Evolutionary conservation across 2,888 invertebrate species (phyloP), one percentile per base, ranked within the genome.

Genomic region (Eristalis pertinax): DNA sequence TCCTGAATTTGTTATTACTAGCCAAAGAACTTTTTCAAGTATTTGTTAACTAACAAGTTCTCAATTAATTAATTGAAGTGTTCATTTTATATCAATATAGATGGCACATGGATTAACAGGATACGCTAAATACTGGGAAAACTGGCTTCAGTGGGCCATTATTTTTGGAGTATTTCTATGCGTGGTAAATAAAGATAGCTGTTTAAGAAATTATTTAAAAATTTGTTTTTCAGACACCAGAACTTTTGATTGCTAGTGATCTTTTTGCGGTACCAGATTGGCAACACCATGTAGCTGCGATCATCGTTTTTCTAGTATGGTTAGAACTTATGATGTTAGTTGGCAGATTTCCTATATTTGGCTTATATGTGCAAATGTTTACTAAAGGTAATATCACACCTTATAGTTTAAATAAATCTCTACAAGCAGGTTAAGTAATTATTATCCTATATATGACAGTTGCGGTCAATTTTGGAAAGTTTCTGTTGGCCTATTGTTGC

Each of bases 361-460:
- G 97, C 0, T 93, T 97, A 2, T 97, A 97, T 91, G 96, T 97
- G 26, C 97, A 97, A 93, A 97, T 97, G 97, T 97, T 97, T 91
- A 96, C 97, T 1, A 96, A 96, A 90, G 95, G 95, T 95, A 65
- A 50, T 2, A 60, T 26, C 2, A 3, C 8, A 24, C 2, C 1
- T n/a, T 26, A 26, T 26, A 26, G 3, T 4, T 4, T 43, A n/a
- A n/a, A 58, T 24, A 1, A 58, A 3, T 1, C 11, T n/a, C n/a
- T n/a, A n/a, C n/a, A 60, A 4, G 24, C 11, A 60, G 2, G 24
- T 60, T 60, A 26, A 15, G 11, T 60, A 19, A 19, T 50, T 19
- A 8, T 2, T 19, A 19, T 8, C 7, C 11, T 41, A 1, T 38
- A 29, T 15, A 56, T 88, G 89, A 1, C 56, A 94, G 97, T 97